Evolutionary conservation across 2,797 vertebrate species (phyloP).

Genomic region (Micrastur ruficollis): DNA sequence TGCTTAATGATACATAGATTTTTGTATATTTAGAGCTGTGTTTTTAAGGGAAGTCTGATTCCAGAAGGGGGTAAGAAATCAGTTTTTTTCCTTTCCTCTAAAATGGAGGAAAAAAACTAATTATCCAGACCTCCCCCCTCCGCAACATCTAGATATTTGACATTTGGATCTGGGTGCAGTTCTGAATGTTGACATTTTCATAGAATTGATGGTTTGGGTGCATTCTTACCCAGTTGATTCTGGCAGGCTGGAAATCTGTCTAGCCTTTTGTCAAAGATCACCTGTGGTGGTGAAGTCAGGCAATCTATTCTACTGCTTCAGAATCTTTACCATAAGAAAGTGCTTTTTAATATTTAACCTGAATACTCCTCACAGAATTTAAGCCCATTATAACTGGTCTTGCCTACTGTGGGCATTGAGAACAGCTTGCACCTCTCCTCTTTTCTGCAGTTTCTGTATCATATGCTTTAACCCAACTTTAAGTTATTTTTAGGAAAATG

Average conservation of each 20-base stretch:
- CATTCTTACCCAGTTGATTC: background rate
- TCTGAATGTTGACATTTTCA: background rate
- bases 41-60: background rate
- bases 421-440: background rate
- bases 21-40: background rate
- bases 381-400: background rate
- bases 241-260: background rate
- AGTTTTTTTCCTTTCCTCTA: background rate
- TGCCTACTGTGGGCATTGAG: background rate
- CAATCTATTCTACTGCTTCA: background rate
- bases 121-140: background rate
- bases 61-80: background rate
- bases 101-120: fast-evolving
- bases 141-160: background rate
- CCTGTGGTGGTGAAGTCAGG: fast-evolving
- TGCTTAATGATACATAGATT: background rate
- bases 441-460: background rate
- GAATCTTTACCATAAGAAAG: background rate
- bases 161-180: background rate
- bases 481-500: background rate
- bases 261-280: background rate
- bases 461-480: background rate
- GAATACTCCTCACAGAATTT: background rate
- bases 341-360: background rate
- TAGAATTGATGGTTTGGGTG: background rate